Evolutionary conservation across 1,140 invertebrate genomes (phyloP).

Genomic region (Agraylea sexmaculata): DNA sequence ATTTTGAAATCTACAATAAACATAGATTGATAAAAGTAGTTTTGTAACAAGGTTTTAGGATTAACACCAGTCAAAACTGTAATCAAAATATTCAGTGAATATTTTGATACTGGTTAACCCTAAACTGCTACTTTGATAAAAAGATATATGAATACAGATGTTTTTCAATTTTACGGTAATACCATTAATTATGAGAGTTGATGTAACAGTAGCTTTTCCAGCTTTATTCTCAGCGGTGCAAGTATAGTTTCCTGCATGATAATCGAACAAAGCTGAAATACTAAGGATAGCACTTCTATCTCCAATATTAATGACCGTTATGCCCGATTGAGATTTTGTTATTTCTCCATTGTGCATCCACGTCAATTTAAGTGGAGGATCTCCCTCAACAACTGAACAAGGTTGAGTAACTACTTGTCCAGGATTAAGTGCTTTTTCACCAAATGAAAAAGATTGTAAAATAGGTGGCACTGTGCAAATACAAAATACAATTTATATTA

Average conservation of each 20-base stretch:
- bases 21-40: no score
- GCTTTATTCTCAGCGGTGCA: conserved; percentile 55
- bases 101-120: no score
- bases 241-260: conserved; percentile 52
- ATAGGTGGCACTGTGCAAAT: conserved; percentile 51
- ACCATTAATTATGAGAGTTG: conserved; percentile 49
- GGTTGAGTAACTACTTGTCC: conserved; percentile 50
- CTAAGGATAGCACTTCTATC: conserved; percentile 51
- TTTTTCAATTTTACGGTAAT: conserved; percentile 23
- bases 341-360: conserved; percentile 57
- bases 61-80: no score
- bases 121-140: no score
- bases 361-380: conserved; percentile 53
- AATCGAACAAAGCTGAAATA: conserved; percentile 49
- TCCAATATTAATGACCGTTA: conserved; percentile 47
- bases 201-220: conserved; percentile 36
- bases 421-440: conserved; percentile 54
- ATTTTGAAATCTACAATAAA: no score
- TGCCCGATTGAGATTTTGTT: conserved; percentile 35
- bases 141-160: no score
- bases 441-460: conserved; percentile 61
- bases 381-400: conserved; percentile 66
- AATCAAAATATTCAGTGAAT: no score
- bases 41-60: no score
- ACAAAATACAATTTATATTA: neutral